Percentiles rank a stretch among this genome's conserved stretches.
Evolutionary conservation across 2,888 invertebrate species (phyloP).

Genomic region (Euclidia mi): DNA sequence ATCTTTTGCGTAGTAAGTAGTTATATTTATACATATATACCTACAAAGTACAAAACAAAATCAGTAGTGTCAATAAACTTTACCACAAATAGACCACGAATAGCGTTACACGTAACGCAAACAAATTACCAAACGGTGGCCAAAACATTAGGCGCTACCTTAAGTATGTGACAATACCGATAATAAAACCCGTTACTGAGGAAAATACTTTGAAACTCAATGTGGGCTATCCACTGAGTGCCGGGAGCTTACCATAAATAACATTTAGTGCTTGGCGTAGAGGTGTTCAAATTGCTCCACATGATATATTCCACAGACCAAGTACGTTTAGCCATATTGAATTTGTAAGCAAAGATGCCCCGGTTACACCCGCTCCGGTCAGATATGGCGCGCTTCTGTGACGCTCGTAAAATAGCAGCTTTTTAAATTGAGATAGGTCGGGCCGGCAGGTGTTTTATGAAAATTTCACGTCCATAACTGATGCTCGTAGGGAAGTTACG

Average conservation of each 20-base stretch:
- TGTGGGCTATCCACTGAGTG: conserved; percentile 84
- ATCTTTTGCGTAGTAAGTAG: no score
- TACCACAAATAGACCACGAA: neutral
- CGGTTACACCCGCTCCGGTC: conserved; percentile 38
- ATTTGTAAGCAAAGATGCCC: conserved; percentile 82
- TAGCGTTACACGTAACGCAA: conserved; percentile 13
- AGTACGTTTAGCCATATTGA: conserved; percentile 85
- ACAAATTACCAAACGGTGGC: conserved; percentile 29
- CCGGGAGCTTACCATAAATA: conserved; percentile 86
- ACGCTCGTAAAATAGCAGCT: conserved; percentile 62
- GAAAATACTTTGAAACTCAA: conserved; percentile 81
- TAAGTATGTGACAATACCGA: conserved; percentile 59
- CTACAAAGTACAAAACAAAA: no score
- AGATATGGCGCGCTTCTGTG: conserved; percentile 48
- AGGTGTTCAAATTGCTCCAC: conserved; percentile 88
- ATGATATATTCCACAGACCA: conserved; percentile 83
- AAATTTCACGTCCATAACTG: conserved; percentile 64
- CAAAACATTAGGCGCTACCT: conserved; percentile 35
- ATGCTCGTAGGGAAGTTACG: conserved; percentile 36
- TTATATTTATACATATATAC: no score
- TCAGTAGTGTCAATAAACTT: neutral
- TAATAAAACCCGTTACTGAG: conserved; percentile 65
- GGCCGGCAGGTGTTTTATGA: conserved; percentile 64
- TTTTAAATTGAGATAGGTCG: conserved; percentile 72
- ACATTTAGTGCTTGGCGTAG: conserved; percentile 84